Percentiles rank a stretch among this genome's conserved stretches.
Evolutionary conservation across 2,113 vertebrate species (phyloP).

Genomic region (Vombatus ursinus): DNA sequence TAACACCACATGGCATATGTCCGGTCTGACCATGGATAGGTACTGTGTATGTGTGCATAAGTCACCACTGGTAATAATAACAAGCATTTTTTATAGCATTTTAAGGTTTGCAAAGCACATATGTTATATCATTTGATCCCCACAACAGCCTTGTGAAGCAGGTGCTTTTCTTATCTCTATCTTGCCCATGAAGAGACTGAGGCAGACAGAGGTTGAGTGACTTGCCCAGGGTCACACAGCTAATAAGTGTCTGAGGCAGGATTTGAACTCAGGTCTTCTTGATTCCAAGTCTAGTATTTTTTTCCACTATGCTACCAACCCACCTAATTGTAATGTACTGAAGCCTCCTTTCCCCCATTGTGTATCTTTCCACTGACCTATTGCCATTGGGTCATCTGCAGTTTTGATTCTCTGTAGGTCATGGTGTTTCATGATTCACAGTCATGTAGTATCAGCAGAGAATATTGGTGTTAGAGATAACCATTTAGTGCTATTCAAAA

Average conservation of each 20-base stretch:
- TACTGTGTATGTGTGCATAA: neutral
- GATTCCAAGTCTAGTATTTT: neutral
- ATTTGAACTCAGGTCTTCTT: neutral
- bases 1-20: neutral
- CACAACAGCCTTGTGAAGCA: neutral
- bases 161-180: neutral
- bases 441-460: neutral
- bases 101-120: neutral
- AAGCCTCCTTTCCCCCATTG: neutral
- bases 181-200: neutral
- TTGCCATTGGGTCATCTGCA: neutral
- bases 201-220: neutral
- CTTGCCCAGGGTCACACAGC: neutral
- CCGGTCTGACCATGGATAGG: neutral
- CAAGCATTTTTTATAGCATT: neutral
- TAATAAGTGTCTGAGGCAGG: neutral
- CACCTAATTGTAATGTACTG: neutral
- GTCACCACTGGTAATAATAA: neutral
- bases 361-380: neutral
- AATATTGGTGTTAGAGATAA: neutral
- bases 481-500: neutral
- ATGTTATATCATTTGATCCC: neutral
- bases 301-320: neutral
- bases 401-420: neutral
- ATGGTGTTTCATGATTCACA: neutral